A percentile compares a stretch with the other conserved stretches of the same genome.
Evolutionary conservation across 2,113 vertebrate species (phyloP).

Genomic region (Ophthalmolycus amberensis): DNA sequence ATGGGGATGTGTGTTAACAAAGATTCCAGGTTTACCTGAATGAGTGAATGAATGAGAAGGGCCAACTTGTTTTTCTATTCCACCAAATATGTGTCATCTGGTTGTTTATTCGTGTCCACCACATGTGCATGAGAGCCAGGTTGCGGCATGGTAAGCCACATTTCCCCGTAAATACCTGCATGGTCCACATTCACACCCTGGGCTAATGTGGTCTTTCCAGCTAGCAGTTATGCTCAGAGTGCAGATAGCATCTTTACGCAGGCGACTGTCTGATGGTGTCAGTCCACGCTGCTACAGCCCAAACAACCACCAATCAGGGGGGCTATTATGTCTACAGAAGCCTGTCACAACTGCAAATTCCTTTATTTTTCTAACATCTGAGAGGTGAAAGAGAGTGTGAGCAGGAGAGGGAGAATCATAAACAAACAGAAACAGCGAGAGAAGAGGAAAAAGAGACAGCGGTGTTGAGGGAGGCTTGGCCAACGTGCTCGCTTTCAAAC

Average conservation of each 20-base stretch:
- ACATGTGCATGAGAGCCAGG: conserved; percentile 36
- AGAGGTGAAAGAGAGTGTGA: conserved; percentile 67
- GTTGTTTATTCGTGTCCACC: conserved; percentile 31
- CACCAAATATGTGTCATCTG: conserved; percentile 25
- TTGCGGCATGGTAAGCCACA: conserved; percentile 37
- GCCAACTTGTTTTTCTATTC: conserved; percentile 25
- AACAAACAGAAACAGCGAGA: conserved; percentile 65
- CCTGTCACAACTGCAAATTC: conserved; percentile 53
- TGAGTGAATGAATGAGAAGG: conserved; percentile 34
- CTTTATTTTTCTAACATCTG: conserved; percentile 63
- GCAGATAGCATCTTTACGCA: conserved; percentile 77
- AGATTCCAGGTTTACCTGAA: neutral
- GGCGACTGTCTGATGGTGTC: conserved; percentile 66
- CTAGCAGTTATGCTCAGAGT: conserved; percentile 38
- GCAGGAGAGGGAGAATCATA: conserved; percentile 45
- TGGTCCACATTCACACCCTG: conserved; percentile 63
- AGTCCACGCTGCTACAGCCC: conserved; percentile 56
- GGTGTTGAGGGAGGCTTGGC: conserved; percentile 62
- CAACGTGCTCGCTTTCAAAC: conserved; percentile 53
- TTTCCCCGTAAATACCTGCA: conserved; percentile 58
- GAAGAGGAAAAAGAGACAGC: conserved; percentile 63
- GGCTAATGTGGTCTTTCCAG: conserved; percentile 46
- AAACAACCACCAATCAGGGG: conserved; percentile 68
- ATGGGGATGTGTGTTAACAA: neutral
- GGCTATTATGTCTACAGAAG: conserved; percentile 69